Evolutionary conservation across 2,888 invertebrate genomes (phyloP), one percentile per base, ranked within the genome.

Genomic region (Ametastegia equiseti): DNA sequence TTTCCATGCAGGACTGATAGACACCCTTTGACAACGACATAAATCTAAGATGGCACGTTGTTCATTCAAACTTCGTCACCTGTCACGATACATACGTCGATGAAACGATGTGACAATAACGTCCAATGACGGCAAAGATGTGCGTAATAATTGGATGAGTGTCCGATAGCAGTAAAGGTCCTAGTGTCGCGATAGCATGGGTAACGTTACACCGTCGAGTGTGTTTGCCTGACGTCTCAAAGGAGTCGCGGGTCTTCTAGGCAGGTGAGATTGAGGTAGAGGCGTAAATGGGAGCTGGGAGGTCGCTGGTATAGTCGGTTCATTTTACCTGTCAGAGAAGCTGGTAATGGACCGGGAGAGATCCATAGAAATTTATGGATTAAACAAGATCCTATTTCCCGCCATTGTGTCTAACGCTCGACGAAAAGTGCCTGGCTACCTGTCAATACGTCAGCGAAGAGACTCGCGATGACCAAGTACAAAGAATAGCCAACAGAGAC

Each of bases 351-450:
- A 54, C 50, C 36, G 36, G 5, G 50, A n/a, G 36, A 54, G 15
- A 54, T 75, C 50, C 33, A 54, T 75, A 36, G 54, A 75, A 45
- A 54, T 33, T 54, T 54, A 75, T 75, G 75, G 75, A 75, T 75
- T 54, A 75, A 54, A 36, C 33, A 50, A 54, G 75, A 54, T 75
- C 75, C 36, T n/a, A 54, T 75, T 54, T 54, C 75, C 30, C 42
- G 4, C 19, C 54, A 73, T 73, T 73, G 45, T 47, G 2, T 33
- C 42, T 42, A 9, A 23, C 69, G 23, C 11, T 33, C 15, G 19
- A 30, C 13, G 15, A 27, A 63, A 33, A 63, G 65, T 67, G 23
- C 36, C 65, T 23, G 63, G n/a, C n/a, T n/a, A n/a, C n/a, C n/a
- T 33, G 30, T 30, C 63, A 63, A 63, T 63, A 33, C 30, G 30